These are phyloP conservation scores for Acanthiza pusilla DNA, from an alignment of 2,797 vertebrate species.

Conservation along the genomic window DNA sequence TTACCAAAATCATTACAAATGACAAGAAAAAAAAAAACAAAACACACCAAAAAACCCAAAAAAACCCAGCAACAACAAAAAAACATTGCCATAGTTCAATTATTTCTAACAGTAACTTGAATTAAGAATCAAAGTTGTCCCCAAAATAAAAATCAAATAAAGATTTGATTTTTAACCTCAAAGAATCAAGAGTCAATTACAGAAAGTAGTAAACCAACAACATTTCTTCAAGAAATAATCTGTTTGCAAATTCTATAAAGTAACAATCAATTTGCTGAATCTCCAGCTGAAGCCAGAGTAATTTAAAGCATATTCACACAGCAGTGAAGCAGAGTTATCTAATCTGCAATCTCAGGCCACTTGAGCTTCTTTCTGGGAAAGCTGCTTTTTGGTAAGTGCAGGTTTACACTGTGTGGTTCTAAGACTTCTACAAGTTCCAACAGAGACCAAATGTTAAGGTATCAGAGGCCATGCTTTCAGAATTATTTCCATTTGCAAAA, in stretches of 20 bases:
- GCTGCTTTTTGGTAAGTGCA: background rate
- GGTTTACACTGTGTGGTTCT: background rate
- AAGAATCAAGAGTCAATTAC: background rate
- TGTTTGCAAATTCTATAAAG: background rate
- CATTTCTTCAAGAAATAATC: background rate
- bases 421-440: background rate
- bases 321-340: background rate
- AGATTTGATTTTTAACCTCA: background rate
- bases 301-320: background rate
- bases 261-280: background rate
- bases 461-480: background rate
- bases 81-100: background rate
- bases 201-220: background rate
- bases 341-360: background rate
- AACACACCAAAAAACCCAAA: background rate
- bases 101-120: background rate
- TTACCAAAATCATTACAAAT: background rate
- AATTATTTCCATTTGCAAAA: background rate
- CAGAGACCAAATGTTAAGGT: background rate
- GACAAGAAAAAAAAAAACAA: background rate
- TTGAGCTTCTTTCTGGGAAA: background rate
- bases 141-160: background rate
- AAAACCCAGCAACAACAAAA: background rate
- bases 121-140: background rate
- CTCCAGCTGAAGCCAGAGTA: background rate